Evolutionary conservation across 1,140 invertebrate species (phyloP), one percentile per base, ranked within the genome.

Genomic region (Zophobas atratus): DNA sequence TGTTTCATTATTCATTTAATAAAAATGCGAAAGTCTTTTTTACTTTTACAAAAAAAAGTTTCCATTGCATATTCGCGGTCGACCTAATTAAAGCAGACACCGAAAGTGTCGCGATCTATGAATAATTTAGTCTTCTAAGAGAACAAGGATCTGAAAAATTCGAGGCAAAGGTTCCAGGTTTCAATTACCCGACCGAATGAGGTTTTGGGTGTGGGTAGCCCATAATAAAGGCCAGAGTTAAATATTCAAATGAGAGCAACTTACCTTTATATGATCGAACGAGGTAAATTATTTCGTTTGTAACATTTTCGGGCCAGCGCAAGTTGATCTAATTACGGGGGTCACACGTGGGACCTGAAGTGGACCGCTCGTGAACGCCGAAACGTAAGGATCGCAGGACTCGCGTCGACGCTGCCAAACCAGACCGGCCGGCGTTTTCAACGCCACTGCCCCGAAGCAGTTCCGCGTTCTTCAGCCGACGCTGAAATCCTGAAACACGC

Each of bases 401-500:
- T 6, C 60, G 60, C 60, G 60, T 67, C 38, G 60, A 46, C 60
- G 39, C 60, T 33, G 33, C 60, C 57, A 63, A 67, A 67, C 39
- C 38, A 43, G 34, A 35, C 55, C 55, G 55, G 55, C 34, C 39
- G 60, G 38, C 60, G 60, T 67, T 67, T 67, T 43, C 60, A 41
- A 20, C 60, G 39, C 60, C 39, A 67, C 60, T 67, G 39, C 60
- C 39, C 39, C 32, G 43, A 60, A 67, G 60, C 60, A 67, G 39
- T 67, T 67, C 60, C 60, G 60, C 60, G 60, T 67, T 67, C 60
- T 67, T 67, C 39, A 67, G 60, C 39, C 60, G 39, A 67, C 60
- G 39, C 60, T 67, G 39, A 67, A 46, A 67, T 46, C 60, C 60
- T 67, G 57, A 67, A 67, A 67, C 60, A 67, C 60, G 60, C 60